Base-by-base conservation (phyloP, 2,113 vertebrate species). In the Pachycephala philippinensis region DNA sequence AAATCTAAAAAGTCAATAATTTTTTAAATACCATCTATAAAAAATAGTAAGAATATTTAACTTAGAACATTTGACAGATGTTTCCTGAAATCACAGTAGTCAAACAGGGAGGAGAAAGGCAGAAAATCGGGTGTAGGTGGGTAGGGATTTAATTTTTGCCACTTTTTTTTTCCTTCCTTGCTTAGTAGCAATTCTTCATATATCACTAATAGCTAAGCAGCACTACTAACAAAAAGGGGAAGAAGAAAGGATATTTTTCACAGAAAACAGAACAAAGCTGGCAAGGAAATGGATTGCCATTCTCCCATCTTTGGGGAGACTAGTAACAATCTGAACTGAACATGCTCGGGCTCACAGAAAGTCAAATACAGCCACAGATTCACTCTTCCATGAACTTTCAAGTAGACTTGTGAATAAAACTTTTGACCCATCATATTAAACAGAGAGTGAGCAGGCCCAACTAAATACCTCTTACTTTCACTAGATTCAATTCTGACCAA, bases 1-100 rank as follows among this genome's bases (percentile, higher is more conserved):
- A 89, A 99, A 99, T 85, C 99, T 99, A 64, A 49, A 93, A 88
- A 77, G 39, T 37, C 89, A 92, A 75, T 2, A 59, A 6, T 56
- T 45, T 90, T 63, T 91, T 13, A 66, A 92, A 44, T 63, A 30
- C 1, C 14, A 27, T 26, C 40, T 68, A 68, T 13, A 70, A 70
- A 89, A 15, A 52, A 28, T 22, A 72, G 14, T 13, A 60, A 86
- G 8, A 56, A 35, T 37, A 72, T 52, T 28, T n/a, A 49, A 79
- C 30, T 91, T 61, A 14, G 15, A 74, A 42, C 8, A 53, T 30
- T 31, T 69, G 45, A 49, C 0, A 61, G 45, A 9, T 53, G 9
- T 35, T 56, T 81, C 28, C 59, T 59, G 13, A 65, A 82, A 31
- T 87, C 66, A 71, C 18, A 65, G 40, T 4, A 77, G 24, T 42